Evolutionary conservation across 30 jellyfish, hydroid and myxozoan species (phyloP).

Genomic region (Mastigias papua): DNA sequence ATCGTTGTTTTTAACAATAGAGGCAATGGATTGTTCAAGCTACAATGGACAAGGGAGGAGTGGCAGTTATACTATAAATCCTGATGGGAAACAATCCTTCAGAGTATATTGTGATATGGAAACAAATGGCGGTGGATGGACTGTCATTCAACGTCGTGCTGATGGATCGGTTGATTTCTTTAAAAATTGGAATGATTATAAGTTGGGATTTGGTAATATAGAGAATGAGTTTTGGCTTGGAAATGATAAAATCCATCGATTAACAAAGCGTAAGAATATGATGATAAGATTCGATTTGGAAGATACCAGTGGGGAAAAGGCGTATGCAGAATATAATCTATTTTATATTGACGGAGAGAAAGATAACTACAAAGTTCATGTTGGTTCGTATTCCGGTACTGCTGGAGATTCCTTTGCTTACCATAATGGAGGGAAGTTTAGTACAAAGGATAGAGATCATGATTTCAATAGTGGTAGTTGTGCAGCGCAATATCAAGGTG

Average conservation of each 20-base stretch:
- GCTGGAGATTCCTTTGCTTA: slow-evolving; percentile 40
- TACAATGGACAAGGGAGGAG: slow-evolving; percentile 2
- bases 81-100: slow-evolving; percentile 31
- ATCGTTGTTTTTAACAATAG: neutral
- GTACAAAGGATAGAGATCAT: slow-evolving; percentile 48
- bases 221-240: slow-evolving; percentile 56
- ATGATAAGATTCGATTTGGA: slow-evolving; percentile 55
- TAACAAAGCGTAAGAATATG: slow-evolving; percentile 18
- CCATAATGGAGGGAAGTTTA: slow-evolving; percentile 16
- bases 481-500: slow-evolving; percentile 24
- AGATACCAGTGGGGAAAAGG: slow-evolving; percentile 17
- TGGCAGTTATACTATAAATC: slow-evolving; percentile 30
- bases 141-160: slow-evolving; percentile 53
- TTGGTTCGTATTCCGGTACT: slow-evolving; percentile 34
- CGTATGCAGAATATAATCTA: slow-evolving; percentile 2
- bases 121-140: slow-evolving; percentile 58
- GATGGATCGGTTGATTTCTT: slow-evolving; percentile 51
- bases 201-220: slow-evolving; percentile 34
- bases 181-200: slow-evolving; percentile 32
- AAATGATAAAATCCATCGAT: slow-evolving; percentile 41
- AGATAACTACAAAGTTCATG: slow-evolving; percentile 5
- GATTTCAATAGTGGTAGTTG: slow-evolving; percentile 23
- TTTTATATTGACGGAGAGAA: slow-evolving; percentile 28
- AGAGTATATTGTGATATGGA: slow-evolving; percentile 40
- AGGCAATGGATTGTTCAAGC: slow-evolving; percentile 5